A percentile compares a stretch with the other conserved stretches of the same genome.
Conservation (phyloP, 2,888 invertebrate species). For the Tetragonula carbonaria region DNA sequence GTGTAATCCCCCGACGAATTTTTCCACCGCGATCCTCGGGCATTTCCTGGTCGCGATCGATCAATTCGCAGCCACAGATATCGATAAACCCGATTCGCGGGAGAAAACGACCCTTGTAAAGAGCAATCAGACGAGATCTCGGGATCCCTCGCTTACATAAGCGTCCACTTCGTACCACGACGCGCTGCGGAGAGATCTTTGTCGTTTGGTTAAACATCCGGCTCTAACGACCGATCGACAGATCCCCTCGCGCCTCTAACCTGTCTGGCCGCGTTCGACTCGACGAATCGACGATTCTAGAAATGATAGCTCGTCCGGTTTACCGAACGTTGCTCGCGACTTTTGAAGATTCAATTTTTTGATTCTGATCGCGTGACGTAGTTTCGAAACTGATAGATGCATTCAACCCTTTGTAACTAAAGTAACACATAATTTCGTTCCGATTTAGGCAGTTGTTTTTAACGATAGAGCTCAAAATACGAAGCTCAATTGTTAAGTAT, state of each 20-base stretch:
- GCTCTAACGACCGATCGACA: conserved; percentile 61
- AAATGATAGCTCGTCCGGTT: conserved; percentile 16
- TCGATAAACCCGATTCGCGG: conserved; percentile 70
- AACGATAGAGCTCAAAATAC: no score
- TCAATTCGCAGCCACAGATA: conserved; percentile 64
- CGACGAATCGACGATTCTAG: conserved; percentile 52
- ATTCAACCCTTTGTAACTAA: no score
- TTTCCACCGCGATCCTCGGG: conserved; percentile 39
- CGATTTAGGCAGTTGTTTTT: no score
- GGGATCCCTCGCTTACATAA: conserved; percentile 76
- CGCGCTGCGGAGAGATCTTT: conserved; percentile 55
- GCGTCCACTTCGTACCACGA: conserved; percentile 54
- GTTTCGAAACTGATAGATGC: no score
- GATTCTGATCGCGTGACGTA: no score
- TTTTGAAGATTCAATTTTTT: neutral
- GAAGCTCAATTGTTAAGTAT: no score
- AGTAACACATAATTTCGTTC: no score
- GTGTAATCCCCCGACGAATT: conserved; percentile 54
- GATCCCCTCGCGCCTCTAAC: conserved; percentile 36
- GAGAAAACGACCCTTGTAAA: conserved; percentile 77
- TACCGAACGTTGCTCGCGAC: no score
- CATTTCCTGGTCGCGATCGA: conserved; percentile 69
- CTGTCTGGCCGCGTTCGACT: conserved; percentile 40
- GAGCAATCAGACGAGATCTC: conserved; percentile 77
- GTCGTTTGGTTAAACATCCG: conserved; percentile 72